A percentile compares a stretch with the other conserved stretches of the same genome.
Conservation (phyloP, 2,113 vertebrate genomes). For the Spilogale gracilis region DNA sequence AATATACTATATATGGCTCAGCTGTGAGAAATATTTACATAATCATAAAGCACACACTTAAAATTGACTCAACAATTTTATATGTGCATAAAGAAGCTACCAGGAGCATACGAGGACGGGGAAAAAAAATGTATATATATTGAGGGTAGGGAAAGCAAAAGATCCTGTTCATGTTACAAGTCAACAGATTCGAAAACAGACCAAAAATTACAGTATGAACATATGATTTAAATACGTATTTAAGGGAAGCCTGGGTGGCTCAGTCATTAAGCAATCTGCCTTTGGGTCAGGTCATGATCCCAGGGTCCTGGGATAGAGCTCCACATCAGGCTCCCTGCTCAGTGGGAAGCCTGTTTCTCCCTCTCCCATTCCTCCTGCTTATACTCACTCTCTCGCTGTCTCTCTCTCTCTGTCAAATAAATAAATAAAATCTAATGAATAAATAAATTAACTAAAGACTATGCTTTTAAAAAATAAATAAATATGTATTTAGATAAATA, state of each 20-base stretch:
- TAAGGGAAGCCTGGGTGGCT: not conserved
- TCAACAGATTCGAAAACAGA: not conserved
- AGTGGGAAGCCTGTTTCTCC: too few species aligned
- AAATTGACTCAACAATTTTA: not conserved
- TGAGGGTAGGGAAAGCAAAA: not conserved
- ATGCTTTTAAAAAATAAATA: too few species aligned
- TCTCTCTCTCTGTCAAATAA: too few species aligned
- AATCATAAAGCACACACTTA: not conserved
- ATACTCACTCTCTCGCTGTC: too few species aligned
- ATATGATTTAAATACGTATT: not conserved
- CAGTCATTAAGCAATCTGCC: too few species aligned
- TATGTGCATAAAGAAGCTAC: not conserved
- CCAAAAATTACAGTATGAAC: not conserved
- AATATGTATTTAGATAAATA: not conserved
- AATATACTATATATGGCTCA: not conserved
- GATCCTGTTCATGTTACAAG: not conserved
- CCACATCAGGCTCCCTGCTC: too few species aligned
- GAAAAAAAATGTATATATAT: not conserved
- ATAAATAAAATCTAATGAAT: too few species aligned
- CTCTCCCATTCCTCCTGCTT: too few species aligned
- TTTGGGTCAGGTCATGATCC: too few species aligned
- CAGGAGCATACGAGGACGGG: not conserved
- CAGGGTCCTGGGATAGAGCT: too few species aligned
- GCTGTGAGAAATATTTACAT: not conserved
- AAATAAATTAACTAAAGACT: too few species aligned